Evolutionary conservation across 2,888 invertebrate genomes (phyloP), one percentile per base, ranked within the genome.

Genomic region (Drosophila flavopinicola): DNA sequence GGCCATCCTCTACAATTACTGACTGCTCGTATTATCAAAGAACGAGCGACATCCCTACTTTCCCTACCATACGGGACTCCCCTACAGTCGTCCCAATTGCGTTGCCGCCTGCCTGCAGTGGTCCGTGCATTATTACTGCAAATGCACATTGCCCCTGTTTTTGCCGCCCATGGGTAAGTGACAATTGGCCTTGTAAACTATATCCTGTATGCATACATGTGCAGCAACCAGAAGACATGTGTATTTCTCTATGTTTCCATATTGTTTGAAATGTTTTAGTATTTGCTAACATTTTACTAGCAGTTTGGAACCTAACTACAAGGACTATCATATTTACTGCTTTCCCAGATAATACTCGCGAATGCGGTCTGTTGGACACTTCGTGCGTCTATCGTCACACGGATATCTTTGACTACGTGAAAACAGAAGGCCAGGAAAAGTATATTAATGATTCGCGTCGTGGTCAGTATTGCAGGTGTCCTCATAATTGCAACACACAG

Each of bases 81-180:
- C 41, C 3, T 90, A 90, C 52, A 82, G 78, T 37, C 77, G 71
- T 1, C 27, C 67, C 10, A 91, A 91, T 52, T 91, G 91, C 52
- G 38, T 79, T 6, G 61, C 73, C 1, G 61, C 76, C 30, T 91
- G 91, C 24, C 72, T 87, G 5, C 90, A 90, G 39, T 42, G 65
- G 2, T 69, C 85, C 13, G 41, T 89, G 3, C 25, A 82, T 1
- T 41, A 44, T 3, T 38, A 65, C 37, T 91, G 91, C 61, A 88
- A 88, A 10, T 91, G 91, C 52, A 85, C 88, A 0, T 41, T 88
- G 24, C 76, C 88, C 0, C 56, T 83, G 15, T 87, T 82, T 35
- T 82, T 88, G 42, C 88, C 87, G 0, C 35, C 11, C 13, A 45
- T 68, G 3, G 73, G 89, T 85, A 35, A 44, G 68, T 45, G 3